These are phyloP conservation scores for Petaurus breviceps DNA, from an alignment of 2,113 vertebrate species.

Conservation along the genomic window DNA sequence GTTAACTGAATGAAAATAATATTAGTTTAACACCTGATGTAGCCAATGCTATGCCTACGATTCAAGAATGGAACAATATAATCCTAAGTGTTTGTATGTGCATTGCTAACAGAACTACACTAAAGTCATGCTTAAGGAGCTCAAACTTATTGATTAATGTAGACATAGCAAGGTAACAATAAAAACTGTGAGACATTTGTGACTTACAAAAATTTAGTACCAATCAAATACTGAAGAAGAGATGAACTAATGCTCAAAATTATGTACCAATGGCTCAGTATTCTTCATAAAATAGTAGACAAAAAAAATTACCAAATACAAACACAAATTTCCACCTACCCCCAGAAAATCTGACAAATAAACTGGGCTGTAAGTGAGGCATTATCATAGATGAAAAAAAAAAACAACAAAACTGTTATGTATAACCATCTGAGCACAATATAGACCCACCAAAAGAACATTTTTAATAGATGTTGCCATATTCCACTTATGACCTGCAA, in stretches of 20 bases:
- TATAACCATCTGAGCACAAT: background rate
- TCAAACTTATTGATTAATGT: background rate
- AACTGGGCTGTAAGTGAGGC: background rate
- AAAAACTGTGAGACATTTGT: background rate
- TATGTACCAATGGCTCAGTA: background rate
- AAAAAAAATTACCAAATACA: background rate
- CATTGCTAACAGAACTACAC: background rate
- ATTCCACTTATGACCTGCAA: background rate
- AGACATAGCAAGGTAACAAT: background rate
- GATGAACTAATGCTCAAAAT: background rate
- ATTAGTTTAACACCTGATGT: background rate
- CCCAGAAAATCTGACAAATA: background rate
- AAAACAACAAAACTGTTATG: no score
- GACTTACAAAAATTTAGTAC: background rate
- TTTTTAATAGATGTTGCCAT: background rate
- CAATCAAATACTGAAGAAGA: background rate
- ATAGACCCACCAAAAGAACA: background rate
- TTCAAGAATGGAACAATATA: background rate
- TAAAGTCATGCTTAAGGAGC: background rate
- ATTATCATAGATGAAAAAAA: no score
- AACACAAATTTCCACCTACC: background rate
- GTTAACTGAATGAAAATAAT: background rate
- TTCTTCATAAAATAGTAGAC: background rate
- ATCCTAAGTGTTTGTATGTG: background rate
- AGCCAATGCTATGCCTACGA: background rate